phyloP scores from a whole-genome alignment of 2,797 vertebrate species.

The Falco peregrinus region DNA sequence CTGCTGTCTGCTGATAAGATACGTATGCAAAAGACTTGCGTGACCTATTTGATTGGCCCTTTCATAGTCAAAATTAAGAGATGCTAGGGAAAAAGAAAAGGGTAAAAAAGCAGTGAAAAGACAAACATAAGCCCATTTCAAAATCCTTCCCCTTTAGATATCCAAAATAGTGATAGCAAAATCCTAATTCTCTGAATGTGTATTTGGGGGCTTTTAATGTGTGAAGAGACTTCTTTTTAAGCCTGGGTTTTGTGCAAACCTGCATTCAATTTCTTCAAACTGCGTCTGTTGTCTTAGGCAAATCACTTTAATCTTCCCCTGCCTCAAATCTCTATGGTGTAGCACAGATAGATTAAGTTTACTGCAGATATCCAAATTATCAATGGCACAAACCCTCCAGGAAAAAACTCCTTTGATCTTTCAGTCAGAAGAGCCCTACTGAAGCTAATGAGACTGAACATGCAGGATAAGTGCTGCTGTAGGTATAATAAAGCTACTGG shows the following conservation, averaged over 20 bases:
- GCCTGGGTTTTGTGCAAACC: conserved; percentile 10
- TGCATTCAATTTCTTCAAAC: conserved; percentile 16
- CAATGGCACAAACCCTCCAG: conserved; percentile 36
- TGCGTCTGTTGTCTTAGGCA: conserved; percentile 19
- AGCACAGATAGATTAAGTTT: conserved; percentile 51
- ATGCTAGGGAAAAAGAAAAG: neutral
- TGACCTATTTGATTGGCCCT: neutral
- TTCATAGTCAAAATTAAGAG: neutral
- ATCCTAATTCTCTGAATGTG: conserved; percentile 16
- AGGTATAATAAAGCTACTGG: neutral
- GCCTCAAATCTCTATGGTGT: conserved; percentile 21
- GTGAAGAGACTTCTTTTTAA: conserved; percentile 6
- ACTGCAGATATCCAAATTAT: conserved; percentile 54
- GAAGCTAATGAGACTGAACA: conserved; percentile 4
- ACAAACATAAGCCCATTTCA: conserved; percentile 12
- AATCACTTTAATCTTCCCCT: conserved; percentile 59
- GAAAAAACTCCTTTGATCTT: conserved; percentile 35
- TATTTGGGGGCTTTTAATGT: neutral
- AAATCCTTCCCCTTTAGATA: conserved; percentile 8
- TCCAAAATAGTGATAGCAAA: neutral
- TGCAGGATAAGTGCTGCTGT: neutral
- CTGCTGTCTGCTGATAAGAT: conserved; percentile 23
- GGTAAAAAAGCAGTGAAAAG: neutral
- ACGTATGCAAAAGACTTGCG: neutral
- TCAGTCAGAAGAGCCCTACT: neutral